These are phyloP conservation scores for Oenanthe melanoleuca DNA, from an alignment of 2,113 vertebrate species.

Conservation along the genomic window DNA sequence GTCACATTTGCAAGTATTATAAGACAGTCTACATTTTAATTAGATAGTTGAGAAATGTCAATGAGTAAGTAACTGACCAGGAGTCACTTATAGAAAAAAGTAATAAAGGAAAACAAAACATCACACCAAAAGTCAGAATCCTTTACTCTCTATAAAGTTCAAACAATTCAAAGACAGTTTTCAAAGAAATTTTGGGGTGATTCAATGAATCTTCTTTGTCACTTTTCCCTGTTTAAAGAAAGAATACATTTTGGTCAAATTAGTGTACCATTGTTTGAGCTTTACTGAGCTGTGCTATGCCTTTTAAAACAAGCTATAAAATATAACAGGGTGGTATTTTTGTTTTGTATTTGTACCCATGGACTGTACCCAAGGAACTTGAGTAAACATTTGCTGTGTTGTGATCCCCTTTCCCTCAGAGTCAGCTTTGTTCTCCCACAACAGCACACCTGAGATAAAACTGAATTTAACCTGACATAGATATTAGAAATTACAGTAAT, in stretches of 20 bases:
- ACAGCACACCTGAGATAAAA: background rate
- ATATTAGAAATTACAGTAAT: background rate
- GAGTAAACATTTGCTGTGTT: background rate
- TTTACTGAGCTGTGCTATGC: background rate
- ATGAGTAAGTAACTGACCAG: constrained; percentile 70
- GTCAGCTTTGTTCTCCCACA: background rate
- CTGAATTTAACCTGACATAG: background rate
- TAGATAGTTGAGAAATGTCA: constrained; percentile 82
- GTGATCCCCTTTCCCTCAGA: background rate
- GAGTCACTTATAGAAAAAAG: constrained; percentile 24
- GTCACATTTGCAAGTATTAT: constrained; percentile 88
- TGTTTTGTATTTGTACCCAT: background rate
- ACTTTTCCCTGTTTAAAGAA: background rate
- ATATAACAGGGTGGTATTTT: background rate
- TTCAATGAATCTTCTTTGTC: background rate
- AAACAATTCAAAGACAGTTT: background rate
- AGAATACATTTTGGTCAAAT: background rate
- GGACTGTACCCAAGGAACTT: background rate
- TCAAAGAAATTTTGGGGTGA: background rate
- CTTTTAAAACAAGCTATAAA: background rate
- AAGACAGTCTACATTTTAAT: constrained; percentile 76
- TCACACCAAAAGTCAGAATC: background rate
- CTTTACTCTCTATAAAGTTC: background rate
- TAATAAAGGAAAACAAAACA: constrained; percentile 26
- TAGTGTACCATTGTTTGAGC: background rate